Evolutionary conservation across 2,113 vertebrate genomes (phyloP).

Genomic region (Amphilophus citrinellus): DNA sequence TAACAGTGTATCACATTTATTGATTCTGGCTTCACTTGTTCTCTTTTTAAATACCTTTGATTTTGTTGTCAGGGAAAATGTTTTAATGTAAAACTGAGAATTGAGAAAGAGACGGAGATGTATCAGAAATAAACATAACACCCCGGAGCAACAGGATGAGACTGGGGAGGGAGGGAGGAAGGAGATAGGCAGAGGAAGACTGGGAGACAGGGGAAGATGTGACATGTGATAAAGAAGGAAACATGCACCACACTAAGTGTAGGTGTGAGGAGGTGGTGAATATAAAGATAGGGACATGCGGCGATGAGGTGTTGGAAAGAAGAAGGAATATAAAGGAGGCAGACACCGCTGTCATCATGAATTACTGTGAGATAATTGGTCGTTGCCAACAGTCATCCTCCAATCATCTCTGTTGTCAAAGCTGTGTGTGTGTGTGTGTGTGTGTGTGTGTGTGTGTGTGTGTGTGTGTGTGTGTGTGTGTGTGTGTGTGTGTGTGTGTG

Average conservation of each 20-base stretch:
- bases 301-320: slow-evolving; percentile 29
- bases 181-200: not conserved
- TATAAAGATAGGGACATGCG: slow-evolving; percentile 36
- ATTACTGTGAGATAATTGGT: slow-evolving; percentile 46
- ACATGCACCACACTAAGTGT: slow-evolving; percentile 35
- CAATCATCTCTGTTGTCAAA: slow-evolving; percentile 39
- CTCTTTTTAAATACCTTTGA: not conserved
- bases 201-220: slow-evolving; percentile 19
- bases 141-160: slow-evolving; percentile 41
- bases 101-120: slow-evolving; percentile 2
- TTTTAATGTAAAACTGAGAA: slow-evolving; percentile 8
- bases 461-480: too few relatives aligned
- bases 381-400: slow-evolving; percentile 12
- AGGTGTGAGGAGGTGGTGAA: slow-evolving; percentile 36
- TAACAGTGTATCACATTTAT: not conserved
- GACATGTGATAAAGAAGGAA: slow-evolving; percentile 34
- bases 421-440: not conserved
- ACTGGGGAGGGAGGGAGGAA: slow-evolving; percentile 12
- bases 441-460: too few relatives aligned
- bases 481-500: too few relatives aligned
- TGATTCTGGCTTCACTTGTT: not conserved
- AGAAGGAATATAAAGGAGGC: not conserved
- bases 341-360: slow-evolving; percentile 26
- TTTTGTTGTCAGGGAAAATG: not conserved
- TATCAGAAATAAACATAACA: slow-evolving; percentile 6